phyloP scores from a whole-genome alignment of 1,140 invertebrate genomes.

The Platorchestia sp. region DNA sequence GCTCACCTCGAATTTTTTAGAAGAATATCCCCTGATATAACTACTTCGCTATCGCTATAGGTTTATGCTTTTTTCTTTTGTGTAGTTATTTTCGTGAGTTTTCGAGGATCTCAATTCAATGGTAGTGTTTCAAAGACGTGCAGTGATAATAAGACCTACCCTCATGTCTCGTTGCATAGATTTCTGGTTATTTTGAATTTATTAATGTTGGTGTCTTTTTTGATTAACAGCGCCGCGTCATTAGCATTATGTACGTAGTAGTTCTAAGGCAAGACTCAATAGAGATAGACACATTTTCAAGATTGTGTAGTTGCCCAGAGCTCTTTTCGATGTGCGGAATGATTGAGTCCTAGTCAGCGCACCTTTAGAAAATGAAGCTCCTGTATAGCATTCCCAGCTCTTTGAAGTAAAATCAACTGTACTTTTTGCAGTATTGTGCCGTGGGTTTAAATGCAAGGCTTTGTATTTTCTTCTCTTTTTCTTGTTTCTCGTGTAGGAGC shows the following conservation, averaged over 20 bases:
- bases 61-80: not conserved
- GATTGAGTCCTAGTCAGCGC: not conserved
- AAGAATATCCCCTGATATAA: too few relatives aligned
- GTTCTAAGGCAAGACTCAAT: not conserved
- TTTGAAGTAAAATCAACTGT: too few relatives aligned
- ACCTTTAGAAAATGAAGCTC: too few relatives aligned
- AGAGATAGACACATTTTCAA: not conserved
- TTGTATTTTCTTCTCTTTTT: not conserved
- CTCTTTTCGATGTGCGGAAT: not conserved
- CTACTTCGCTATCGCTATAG: not conserved
- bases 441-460: not conserved
- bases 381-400: too few relatives aligned
- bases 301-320: not conserved
- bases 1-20: too few relatives aligned
- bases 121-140: not conserved
- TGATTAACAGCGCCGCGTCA: not conserved
- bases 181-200: not conserved
- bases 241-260: not conserved
- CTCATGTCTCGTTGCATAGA: not conserved
- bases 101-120: not conserved
- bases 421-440: too few relatives aligned
- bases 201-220: not conserved
- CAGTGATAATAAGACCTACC: not conserved
- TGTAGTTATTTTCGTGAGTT: not conserved
- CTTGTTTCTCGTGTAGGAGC: too few relatives aligned